Conservation (phyloP, 2,797 vertebrate species). For the Oceanodroma leucorhoa region DNA sequence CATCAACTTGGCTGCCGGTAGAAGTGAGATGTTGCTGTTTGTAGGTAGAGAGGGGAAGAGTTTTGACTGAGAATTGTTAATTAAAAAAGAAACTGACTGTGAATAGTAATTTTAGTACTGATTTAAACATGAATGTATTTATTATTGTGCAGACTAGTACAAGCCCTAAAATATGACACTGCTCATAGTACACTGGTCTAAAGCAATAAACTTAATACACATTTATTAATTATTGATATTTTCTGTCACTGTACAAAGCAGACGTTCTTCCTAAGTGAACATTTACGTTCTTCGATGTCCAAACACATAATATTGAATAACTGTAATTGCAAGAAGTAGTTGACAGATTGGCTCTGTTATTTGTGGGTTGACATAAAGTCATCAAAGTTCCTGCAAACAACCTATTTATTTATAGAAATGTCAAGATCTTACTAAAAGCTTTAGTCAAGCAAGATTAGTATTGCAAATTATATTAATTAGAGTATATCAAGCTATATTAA, state of each 20-base stretch:
- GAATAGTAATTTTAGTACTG: not conserved
- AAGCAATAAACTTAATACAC: not conserved
- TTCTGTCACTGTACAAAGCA: not conserved
- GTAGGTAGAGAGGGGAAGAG: not conserved
- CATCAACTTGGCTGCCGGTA: not conserved
- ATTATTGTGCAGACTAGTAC: not conserved
- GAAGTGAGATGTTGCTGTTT: not conserved
- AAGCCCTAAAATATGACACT: not conserved
- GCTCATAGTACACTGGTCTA: not conserved
- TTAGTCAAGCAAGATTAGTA: slow-evolving; percentile 39
- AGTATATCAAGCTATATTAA: slow-evolving; percentile 28
- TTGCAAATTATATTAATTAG: slow-evolving; percentile 31
- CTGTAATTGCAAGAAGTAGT: not conserved
- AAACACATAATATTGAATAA: not conserved
- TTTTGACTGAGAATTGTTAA: not conserved
- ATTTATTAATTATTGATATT: slow-evolving; percentile 20
- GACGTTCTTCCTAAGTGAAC: not conserved
- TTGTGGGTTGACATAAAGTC: slow-evolving; percentile 2
- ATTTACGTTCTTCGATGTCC: not conserved
- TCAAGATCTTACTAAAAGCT: slow-evolving; percentile 9
- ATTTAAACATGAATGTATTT: not conserved
- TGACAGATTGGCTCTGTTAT: not conserved
- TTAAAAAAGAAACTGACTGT: not conserved
- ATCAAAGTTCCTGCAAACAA: slow-evolving; percentile 4
- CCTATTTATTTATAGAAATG: slow-evolving; percentile 11